Base-by-base conservation (phyloP, 2,797 vertebrate genomes). In the Chaenodraco wilsoni region DNA sequence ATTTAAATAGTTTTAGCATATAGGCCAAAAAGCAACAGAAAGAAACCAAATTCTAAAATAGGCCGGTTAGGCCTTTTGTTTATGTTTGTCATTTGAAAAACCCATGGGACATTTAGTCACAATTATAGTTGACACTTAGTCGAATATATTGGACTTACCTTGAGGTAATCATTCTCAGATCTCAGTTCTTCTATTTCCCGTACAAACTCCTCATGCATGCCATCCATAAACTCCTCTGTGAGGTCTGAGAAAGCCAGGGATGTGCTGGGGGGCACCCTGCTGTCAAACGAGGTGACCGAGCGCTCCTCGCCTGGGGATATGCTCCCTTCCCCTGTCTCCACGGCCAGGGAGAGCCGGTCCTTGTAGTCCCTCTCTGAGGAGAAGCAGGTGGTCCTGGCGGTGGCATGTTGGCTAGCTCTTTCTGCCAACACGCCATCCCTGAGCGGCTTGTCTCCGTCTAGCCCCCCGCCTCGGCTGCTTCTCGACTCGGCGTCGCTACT, bases 131-230 rank as follows among this genome's bases (percentile, higher is more conserved):
- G 16, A 52, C 14, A 59, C 3, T 10, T 12, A 37, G 8, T 37
- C 6, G 1, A n/a, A 63, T 21, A 3, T 12, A 3, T 5, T 2
- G 13, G 1, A 82, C 94, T 94, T 93, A 98, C 98, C 96, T 99
- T 99, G 84, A 99, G 96, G 90, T 99, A 98, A 91, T 98, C 97
- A 69, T 99, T 99, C 89, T 99, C 98, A 0, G 98, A 97, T 74
- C 98, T 94, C 82, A 99, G 93, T 84, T 99, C 98, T 72, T 99
- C 97, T 84, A 99, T 95, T 77, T 99, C 97, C 23, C 96, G 91
- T 69, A 96, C 85, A 78, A 96, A 95, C 90, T 97, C 95, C 61
- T 98, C 96, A 0, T 96, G 95, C 86, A 96, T 92, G 49, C 94
- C 95, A 84, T 98, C 97, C 88, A 97, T 93, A 57, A 97, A 89